phyloP scores from a whole-genome alignment of 1,140 invertebrate species.

The Drosophila triauraria region DNA sequence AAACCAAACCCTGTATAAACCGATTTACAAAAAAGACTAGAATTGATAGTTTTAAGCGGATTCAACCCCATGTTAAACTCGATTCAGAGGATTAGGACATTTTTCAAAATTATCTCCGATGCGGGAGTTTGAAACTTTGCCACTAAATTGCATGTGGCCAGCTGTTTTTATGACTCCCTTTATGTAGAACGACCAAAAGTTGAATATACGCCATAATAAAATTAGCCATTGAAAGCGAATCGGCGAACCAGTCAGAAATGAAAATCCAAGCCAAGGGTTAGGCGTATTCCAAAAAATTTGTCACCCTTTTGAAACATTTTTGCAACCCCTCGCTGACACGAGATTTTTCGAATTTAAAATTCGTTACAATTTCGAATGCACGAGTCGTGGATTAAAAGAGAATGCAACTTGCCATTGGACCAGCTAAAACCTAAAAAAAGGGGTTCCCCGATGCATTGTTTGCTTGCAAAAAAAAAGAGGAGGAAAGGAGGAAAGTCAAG shows the following conservation, averaged over 20 bases:
- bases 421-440: conserved; percentile 10
- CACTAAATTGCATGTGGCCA: conserved; percentile 66
- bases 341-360: conserved; percentile 56
- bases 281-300: conserved; percentile 25
- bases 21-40: conserved; percentile 36
- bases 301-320: conserved; percentile 24
- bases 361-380: conserved; percentile 76
- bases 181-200: conserved; percentile 42
- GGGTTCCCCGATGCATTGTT: conserved; percentile 65
- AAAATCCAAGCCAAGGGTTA: conserved; percentile 59
- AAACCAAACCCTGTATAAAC: conserved; percentile 37
- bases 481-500: conserved; percentile 60
- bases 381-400: conserved; percentile 58
- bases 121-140: conserved; percentile 58
- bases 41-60: conserved; percentile 69
- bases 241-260: conserved; percentile 42
- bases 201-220: conserved; percentile 62
- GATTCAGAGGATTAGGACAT: conserved; percentile 48
- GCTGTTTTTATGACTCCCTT: conserved; percentile 77
- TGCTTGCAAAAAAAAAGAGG: conserved; percentile 1
- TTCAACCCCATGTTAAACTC: conserved; percentile 34
- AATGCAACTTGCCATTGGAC: conserved; percentile 49
- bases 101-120: conserved; percentile 31
- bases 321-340: conserved; percentile 46
- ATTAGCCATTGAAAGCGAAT: conserved; percentile 62